Evolutionary conservation across 2,113 vertebrate genomes (phyloP).

Genomic region (Pygoscelis adeliae): DNA sequence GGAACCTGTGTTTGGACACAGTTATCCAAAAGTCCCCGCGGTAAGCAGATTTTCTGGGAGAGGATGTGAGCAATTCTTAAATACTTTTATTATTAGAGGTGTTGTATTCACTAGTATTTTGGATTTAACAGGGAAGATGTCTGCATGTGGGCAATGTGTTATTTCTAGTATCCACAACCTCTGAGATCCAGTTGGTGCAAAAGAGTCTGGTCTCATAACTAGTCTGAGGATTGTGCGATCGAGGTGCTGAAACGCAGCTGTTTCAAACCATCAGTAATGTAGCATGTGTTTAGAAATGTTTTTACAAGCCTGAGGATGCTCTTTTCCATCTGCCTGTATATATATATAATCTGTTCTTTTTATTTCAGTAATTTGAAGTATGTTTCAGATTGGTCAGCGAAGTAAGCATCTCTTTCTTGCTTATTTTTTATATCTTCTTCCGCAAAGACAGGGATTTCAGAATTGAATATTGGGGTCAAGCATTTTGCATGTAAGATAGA

Average conservation of each 20-base stretch:
- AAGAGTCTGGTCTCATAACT: neutral
- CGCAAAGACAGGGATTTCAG: neutral
- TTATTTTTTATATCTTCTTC: neutral
- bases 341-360: neutral
- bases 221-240: neutral
- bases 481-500: neutral
- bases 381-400: neutral
- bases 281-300: neutral
- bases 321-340: neutral
- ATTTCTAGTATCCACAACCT: neutral
- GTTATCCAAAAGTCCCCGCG: constrained; percentile 84
- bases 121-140: neutral
- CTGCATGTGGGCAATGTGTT: neutral
- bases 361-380: neutral
- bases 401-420: neutral
- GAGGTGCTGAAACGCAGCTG: neutral
- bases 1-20: constrained; percentile 75
- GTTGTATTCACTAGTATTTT: neutral
- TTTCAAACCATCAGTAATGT: neutral
- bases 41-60: constrained; percentile 74
- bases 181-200: neutral
- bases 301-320: neutral
- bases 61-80: neutral
- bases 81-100: neutral
- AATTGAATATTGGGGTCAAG: neutral